phyloP scores from a whole-genome alignment of 2,797 vertebrate species.

The Garrulus glandarius region DNA sequence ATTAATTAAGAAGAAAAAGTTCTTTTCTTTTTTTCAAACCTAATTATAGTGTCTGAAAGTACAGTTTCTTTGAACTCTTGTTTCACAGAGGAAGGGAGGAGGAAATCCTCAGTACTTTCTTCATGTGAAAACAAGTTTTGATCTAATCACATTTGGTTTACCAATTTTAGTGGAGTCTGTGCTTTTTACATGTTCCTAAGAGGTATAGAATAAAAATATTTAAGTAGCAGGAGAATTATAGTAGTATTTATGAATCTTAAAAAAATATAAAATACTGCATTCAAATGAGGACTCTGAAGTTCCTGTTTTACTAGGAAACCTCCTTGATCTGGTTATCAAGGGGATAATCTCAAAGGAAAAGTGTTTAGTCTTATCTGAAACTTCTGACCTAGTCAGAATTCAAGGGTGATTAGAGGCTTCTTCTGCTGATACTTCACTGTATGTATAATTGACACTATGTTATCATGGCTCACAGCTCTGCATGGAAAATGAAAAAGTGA shows the following conservation, averaged over 20 bases:
- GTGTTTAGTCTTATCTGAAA: background rate
- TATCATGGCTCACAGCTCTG: background rate
- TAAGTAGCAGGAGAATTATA: background rate
- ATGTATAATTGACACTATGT: background rate
- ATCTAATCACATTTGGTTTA: background rate
- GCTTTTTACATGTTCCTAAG: background rate
- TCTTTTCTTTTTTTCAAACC: background rate
- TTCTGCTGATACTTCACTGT: background rate
- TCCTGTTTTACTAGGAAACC: background rate
- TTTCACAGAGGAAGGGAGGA: background rate
- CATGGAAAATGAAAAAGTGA: background rate
- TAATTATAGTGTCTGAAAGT: slow-evolving; percentile 30
- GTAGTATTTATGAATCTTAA: background rate
- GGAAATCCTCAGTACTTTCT: background rate
- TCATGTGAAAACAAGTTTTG: background rate
- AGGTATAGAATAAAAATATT: background rate
- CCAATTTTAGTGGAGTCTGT: background rate
- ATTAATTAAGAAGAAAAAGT: slow-evolving; percentile 18
- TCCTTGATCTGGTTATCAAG: background rate
- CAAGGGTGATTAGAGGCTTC: background rate
- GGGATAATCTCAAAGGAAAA: background rate
- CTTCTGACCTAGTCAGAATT: background rate
- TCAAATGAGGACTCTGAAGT: background rate
- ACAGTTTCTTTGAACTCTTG: slow-evolving; percentile 15
- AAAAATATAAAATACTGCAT: background rate